Base-by-base conservation (phyloP, 2,797 vertebrate genomes). In the Leucoraja ocellata region DNA sequence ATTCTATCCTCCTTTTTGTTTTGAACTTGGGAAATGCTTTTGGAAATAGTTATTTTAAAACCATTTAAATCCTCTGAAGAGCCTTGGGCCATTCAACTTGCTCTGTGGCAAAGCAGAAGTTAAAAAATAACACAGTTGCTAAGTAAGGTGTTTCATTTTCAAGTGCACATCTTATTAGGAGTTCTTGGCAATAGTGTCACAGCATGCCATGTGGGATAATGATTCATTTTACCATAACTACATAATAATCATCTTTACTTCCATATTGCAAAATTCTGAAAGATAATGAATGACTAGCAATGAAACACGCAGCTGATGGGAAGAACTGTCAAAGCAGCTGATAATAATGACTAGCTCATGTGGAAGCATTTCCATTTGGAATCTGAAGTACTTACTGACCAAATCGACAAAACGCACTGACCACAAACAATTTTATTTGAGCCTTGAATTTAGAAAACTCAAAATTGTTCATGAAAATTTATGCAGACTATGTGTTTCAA, bases 141-240 rank as follows among this genome's bases (percentile, higher is more conserved):
- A n/a, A 92, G 90, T 28, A 74, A 58, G 90, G 71, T 46, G 90
- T 92, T 73, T 92, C 68, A 92, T 92, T 92, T 92, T 92, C 90
- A 92, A 76, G 39, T 92, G 36, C 71, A 92, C 11, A 74, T 74
- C 39, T 92, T 54, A 73, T 58, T 76, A 28, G 7, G 90, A 58
- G 36, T n/a, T 73, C 90, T 88, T 88, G 84, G 63, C 61, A 88
- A 88, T 65, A 76, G 71, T 76, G 23, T 74, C 23, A 76, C 90
- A 92, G 90, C 39, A 16, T 76, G 90, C 68, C 7, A 73, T 91
- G 32, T 73, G 88, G n/a, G 88, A 73, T 91, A 91, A 91, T 46
- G 68, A 91, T 73, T 71, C 39, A 36, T 73, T 91, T 68, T 73
- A 46, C 65, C 39, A 91, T 46, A 74, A 92, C 90, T 54, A 71